Base-by-base conservation (phyloP, 2,888 invertebrate genomes). In the Osedax fenrisi region DNA sequence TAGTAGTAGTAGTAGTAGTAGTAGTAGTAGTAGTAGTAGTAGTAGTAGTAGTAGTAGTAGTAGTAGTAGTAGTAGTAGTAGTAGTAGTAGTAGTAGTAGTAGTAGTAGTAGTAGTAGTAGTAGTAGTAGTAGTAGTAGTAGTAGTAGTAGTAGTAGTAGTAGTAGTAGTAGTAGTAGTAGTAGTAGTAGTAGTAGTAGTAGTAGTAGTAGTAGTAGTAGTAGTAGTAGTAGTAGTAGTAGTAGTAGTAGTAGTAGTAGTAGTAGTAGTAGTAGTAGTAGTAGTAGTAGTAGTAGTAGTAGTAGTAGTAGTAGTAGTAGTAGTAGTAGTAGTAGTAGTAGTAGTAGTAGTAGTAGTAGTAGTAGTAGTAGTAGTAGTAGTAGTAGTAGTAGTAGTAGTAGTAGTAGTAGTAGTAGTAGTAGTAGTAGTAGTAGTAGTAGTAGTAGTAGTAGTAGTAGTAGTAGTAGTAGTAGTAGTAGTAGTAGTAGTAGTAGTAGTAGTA, bases 1-100 rank as follows among this genome's bases (percentile, higher is more conserved):
- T 74, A 74, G 74, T 74, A 74, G 74, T 74, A 74, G 74, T 74
- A 74, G 74, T 71, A 74, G 74, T 74, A 74, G 74, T 70, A 27
- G 74, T 71, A 71, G 74, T 64, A 64, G 64, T 64, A 64, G 64
- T 64, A 64, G 21, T 64, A 21, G 64, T 64, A 64, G 64, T 64
- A 64, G 64, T 64, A 64, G 75, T 62, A 21, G 41, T 75, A 26
- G 62, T 59, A 26, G 41, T 27, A 27, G 69, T 75, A 61, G 64
- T 69, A 26, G 74, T 75, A 61, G 56, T 75, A 23, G 62, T 75
- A 23, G 76, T 62, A 62, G 41, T 61, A 66, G 26, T 75, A 62
- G 41, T 64, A 21, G 64, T 64, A 1, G 64, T 64, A 72, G 56
- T 72, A 74, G 74, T 74, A 74, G 74, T 70, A 74, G 74, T 74